A percentile compares a stretch with the other conserved stretches of the same genome.
Evolutionary conservation across 2,113 vertebrate genomes (phyloP).

Genomic region (Pao palembangensis): DNA sequence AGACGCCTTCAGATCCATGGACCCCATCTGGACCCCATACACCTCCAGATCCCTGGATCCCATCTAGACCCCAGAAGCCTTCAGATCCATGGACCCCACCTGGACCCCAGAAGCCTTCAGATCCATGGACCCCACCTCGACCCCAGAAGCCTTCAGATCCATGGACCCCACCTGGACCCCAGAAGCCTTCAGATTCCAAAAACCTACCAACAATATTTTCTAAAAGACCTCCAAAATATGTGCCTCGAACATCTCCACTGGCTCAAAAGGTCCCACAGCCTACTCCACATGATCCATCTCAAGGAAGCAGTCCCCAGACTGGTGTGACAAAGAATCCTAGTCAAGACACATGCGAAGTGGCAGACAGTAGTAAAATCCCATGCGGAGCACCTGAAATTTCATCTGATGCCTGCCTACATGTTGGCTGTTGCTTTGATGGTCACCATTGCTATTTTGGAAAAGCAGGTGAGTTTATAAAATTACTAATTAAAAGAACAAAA

Average conservation of each 20-base stretch:
- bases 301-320: too few relatives aligned
- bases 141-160: not conserved
- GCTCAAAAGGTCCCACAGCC: not conserved
- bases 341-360: not conserved
- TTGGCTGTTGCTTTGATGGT: conserved; percentile 57
- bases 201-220: not conserved
- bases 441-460: conserved; percentile 58
- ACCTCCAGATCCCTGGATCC: too few relatives aligned
- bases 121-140: not conserved
- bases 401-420: conserved; percentile 20
- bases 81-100: not conserved
- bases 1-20: too few relatives aligned
- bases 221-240: not conserved
- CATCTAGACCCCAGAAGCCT: not conserved
- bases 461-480: conserved; percentile 44
- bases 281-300: too few relatives aligned
- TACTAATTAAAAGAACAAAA: not conserved
- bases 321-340: too few relatives aligned
- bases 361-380: conserved; percentile 22
- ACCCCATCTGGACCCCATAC: not conserved
- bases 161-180: too few relatives aligned
- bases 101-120: not conserved
- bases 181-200: too few relatives aligned
- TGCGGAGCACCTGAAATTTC: conserved; percentile 40
- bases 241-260: not conserved